Conservation (phyloP, 2,888 invertebrate species). For the Hofmannophila pseudospretella region DNA sequence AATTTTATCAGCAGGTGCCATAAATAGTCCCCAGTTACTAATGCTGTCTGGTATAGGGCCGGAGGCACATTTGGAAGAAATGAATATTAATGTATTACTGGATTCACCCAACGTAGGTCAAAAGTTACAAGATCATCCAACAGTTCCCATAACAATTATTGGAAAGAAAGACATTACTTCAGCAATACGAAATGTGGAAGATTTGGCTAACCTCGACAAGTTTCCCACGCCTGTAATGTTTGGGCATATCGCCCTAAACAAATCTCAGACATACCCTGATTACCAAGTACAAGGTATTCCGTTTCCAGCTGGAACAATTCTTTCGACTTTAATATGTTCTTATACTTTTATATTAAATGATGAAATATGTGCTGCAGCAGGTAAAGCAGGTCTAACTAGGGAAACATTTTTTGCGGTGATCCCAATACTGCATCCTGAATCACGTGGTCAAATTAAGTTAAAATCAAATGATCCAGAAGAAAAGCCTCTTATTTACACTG, state of each 20-base stretch:
- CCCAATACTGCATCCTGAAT: conserved; percentile 33
- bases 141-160: conserved; percentile 30
- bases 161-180: conserved; percentile 20
- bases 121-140: conserved; percentile 45
- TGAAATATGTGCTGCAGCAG: conserved; percentile 24
- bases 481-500: conserved; percentile 29
- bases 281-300: conserved; percentile 36
- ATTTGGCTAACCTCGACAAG: conserved; percentile 24
- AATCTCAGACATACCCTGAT: conserved; percentile 38
- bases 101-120: conserved; percentile 40
- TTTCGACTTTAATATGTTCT: conserved; percentile 28
- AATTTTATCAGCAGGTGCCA: too few species aligned
- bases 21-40: too few species aligned
- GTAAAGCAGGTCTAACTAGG: conserved; percentile 18
- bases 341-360: conserved; percentile 29
- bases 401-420: conserved; percentile 24
- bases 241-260: conserved; percentile 38
- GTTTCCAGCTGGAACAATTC: conserved; percentile 23
- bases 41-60: too few species aligned
- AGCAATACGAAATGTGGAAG: conserved; percentile 23
- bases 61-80: conserved; percentile 32
- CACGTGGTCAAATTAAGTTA: conserved; percentile 37
- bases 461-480: conserved; percentile 33
- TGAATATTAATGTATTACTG: conserved; percentile 27
- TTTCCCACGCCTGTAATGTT: conserved; percentile 35